Evolutionary conservation across 1,140 invertebrate species (phyloP).

Genomic region (Drosophila bocqueti): DNA sequence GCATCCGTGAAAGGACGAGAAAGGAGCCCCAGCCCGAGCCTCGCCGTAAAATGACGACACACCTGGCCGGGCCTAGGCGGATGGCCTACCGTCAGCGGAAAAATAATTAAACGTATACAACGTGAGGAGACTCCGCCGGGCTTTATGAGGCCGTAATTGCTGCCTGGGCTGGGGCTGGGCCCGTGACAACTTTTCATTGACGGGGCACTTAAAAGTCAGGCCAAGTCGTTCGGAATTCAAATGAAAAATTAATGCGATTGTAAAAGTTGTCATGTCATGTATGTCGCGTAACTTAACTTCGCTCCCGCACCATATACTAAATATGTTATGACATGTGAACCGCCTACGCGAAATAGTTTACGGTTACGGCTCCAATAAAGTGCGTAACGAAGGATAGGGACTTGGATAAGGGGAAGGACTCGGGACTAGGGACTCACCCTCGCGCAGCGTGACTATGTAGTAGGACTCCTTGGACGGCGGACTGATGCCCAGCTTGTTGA

Average conservation of each 20-base stretch:
- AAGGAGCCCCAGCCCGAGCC: background rate
- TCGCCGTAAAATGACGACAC: slow-evolving; percentile 34
- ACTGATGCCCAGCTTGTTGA: slow-evolving; percentile 90
- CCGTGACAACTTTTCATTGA: slow-evolving; percentile 61
- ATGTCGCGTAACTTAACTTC: slow-evolving; percentile 36
- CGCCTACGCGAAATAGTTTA: slow-evolving; percentile 56
- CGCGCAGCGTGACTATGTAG: slow-evolving; percentile 91
- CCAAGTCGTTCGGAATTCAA: slow-evolving; percentile 62
- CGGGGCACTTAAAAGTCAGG: slow-evolving; percentile 68
- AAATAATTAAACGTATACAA: slow-evolving; percentile 77
- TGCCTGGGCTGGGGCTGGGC: slow-evolving; percentile 3
- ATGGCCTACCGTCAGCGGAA: slow-evolving; percentile 52
- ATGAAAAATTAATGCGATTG: slow-evolving; percentile 83
- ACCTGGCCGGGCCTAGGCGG: slow-evolving; percentile 35
- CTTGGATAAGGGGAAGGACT: background rate
- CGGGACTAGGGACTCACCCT: slow-evolving; percentile 87
- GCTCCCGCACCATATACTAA: background rate
- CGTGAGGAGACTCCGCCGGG: slow-evolving; percentile 32
- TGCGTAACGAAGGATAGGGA: slow-evolving; percentile 14
- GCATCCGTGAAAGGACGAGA: slow-evolving; percentile 11
- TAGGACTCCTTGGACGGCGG: slow-evolving; percentile 90
- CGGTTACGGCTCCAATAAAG: slow-evolving; percentile 53
- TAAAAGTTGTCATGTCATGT: slow-evolving; percentile 78
- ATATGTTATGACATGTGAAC: slow-evolving; percentile 41
- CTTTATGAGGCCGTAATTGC: slow-evolving; percentile 67